Base-by-base conservation (phyloP, 2,797 vertebrate genomes). In the Siniperca obscura region DNA sequence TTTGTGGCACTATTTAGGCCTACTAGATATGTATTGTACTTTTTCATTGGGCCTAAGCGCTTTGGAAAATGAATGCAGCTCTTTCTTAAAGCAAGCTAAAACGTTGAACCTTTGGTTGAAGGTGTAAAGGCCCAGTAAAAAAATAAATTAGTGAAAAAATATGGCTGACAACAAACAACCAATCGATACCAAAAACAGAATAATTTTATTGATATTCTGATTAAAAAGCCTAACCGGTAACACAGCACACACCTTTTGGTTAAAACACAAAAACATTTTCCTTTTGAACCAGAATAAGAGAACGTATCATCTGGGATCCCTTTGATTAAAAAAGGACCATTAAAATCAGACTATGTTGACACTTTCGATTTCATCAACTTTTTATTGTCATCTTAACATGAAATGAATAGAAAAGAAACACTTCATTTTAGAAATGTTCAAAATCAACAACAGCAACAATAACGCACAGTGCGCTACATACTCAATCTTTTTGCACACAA, bases 301-400 rank as follows among this genome's bases (percentile, higher is more conserved):
- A 53, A n/a, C 11, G 0, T 30, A 11, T 3, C 2, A 34, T 12
- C 1, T 50, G 10, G 5, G 2, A 56, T 53, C 10, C 0, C 2
- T 34, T 19, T 53, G 0, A 27, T 57, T 57, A 53, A 78, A 70
- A 44, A 48, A 22, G 2, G 1, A 21, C 2, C 0, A 40, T 34
- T 14, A 19, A 38, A 79, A 61, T n/a, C 17, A 6, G 27, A 69
- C 14, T 17, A 12, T 9, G 7, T 16, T 11, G 7, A 16, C 59
- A 72, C 21, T 80, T 79, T 71, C 60, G 48, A 30, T 67, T 55
- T 40, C 0, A 13, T 1, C 16, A 57, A 21, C 2, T 4, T 46
- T 56, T 25, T 74, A 38, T 75, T 46, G 1, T 36, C 25, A 9
- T 22, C 4, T 34, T 8, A 4, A 48, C 16, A 40, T 14, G 0